Percentiles rank a stretch among this genome's conserved stretches.
These are phyloP conservation scores for Drosophila mercatorum DNA, from an alignment of 2,888 invertebrate species.

Conservation along the genomic window DNA sequence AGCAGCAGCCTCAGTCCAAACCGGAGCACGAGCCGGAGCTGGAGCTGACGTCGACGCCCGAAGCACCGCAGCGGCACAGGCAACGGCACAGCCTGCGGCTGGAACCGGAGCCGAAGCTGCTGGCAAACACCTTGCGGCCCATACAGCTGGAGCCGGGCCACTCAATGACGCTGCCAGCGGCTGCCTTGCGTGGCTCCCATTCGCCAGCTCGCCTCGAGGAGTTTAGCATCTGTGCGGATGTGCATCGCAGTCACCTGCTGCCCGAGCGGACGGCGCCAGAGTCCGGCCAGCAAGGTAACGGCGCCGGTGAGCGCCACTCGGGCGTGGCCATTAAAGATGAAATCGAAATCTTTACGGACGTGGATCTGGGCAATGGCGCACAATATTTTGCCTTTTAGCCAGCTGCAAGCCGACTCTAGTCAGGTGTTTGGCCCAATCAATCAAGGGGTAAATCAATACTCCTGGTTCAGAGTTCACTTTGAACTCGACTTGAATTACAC, in stretches of 20 bases:
- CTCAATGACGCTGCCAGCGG: not conserved
- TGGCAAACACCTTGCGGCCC: not conserved
- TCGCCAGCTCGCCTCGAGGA: slow-evolving; percentile 56
- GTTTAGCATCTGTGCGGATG: slow-evolving; percentile 48
- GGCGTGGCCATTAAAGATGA: slow-evolving; percentile 52
- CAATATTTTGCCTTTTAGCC: slow-evolving; percentile 26
- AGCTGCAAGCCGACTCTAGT: not conserved
- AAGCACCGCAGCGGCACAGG: not conserved
- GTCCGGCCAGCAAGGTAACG: not conserved
- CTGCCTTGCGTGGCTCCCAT: slow-evolving; percentile 39
- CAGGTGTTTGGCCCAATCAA: slow-evolving; percentile 20
- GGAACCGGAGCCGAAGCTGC: not conserved
- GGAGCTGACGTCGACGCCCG: not conserved
- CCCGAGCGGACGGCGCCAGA: not conserved
- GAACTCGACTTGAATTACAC: slow-evolving; percentile 33
- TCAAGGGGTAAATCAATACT: slow-evolving; percentile 23
- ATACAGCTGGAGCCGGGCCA: not conserved
- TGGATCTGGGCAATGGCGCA: slow-evolving; percentile 39
- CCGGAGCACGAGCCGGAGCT: not conserved
- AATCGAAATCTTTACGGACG: slow-evolving; percentile 53
- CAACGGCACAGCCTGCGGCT: not conserved
- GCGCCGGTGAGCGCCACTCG: slow-evolving; percentile 21
- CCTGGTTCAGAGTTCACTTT: slow-evolving; percentile 37
- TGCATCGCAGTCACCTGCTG: slow-evolving; percentile 29
- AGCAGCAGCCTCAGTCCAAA: slow-evolving; percentile 9